Conservation (phyloP, 2,888 invertebrate species). For the Xanthia togata region DNA sequence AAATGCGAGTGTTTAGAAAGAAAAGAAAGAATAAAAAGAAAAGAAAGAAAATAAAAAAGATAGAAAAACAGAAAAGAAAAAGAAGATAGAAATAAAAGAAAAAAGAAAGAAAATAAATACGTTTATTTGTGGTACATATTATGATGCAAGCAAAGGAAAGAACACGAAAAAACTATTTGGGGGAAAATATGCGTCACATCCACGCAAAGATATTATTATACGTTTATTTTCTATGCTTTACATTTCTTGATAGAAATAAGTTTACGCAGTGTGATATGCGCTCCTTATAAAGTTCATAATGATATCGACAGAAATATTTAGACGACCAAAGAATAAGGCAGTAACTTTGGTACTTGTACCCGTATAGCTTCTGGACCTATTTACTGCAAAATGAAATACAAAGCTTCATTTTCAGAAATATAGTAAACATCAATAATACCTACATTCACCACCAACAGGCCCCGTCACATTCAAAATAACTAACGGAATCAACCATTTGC, state of each 20-base stretch:
- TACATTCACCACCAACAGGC: slow-evolving; percentile 73
- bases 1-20: background rate
- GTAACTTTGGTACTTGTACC: background rate
- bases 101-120: no score
- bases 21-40: no score
- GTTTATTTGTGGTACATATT: no score
- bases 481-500: slow-evolving; percentile 77
- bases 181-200: no score
- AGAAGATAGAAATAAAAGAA: no score
- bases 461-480: slow-evolving; percentile 82
- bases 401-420: background rate
- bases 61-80: no score
- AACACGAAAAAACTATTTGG: no score
- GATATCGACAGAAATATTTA: background rate
- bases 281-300: background rate
- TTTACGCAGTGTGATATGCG: background rate
- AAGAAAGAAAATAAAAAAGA: no score
- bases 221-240: background rate
- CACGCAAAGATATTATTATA: no score
- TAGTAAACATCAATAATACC: slow-evolving; percentile 36
- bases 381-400: no score
- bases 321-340: background rate
- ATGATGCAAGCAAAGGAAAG: no score
- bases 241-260: background rate
- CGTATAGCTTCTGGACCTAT: background rate